Base-by-base conservation (phyloP, 2,113 vertebrate genomes). In the Gobio gobio region DNA sequence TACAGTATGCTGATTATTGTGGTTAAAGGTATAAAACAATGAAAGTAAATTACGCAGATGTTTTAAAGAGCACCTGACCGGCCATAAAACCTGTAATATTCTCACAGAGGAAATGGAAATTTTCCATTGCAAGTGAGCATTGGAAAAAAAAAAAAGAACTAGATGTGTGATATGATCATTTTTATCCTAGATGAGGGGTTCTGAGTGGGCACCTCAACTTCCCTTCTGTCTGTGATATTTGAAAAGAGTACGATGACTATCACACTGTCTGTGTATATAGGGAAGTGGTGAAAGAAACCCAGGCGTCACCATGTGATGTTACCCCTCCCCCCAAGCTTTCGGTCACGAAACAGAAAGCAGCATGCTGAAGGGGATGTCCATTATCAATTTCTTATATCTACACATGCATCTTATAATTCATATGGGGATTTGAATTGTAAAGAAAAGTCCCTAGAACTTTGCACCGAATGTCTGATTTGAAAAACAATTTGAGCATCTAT, bases 281-380 rank as follows among this genome's bases (percentile, higher is more conserved):
- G 85, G 87, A 88, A 88, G 82, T 88, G 78, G 76, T 84, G 63
- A 84, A 77, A 82, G 8, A 78, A 88, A 51, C 16, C 40, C 49
- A 49, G 54, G 45, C 73, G 40, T 77, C 54, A 45, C 12, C 43
- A 47, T 88, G 77, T 82, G 82, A 86, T 88, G 81, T 47, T 73
- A 73, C 10, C 20, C 70, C 5, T 8, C 43, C 45, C 59, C 56
- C 76, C 29, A 64, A 33, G 59, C 86, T 78, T 85, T 88, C 63
- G 58, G 81, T 83, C 79, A 59, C 51, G 47, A 61, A 43, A 64
- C 72, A 40, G 36, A 86, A 81, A 83, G 77, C 8, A 79, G n/a
- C 4, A 74, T 47, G 26, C 54, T 68, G 13, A 75, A 86, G 87
- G 87, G 87, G 87, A 88, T 88, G 3, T 76, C 87, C 87, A 83